Percentiles rank a stretch among this genome's conserved stretches.
These are phyloP conservation scores for Leptobrachium leishanense DNA, from an alignment of 2,113 vertebrate species.

Conservation along the genomic window DNA sequence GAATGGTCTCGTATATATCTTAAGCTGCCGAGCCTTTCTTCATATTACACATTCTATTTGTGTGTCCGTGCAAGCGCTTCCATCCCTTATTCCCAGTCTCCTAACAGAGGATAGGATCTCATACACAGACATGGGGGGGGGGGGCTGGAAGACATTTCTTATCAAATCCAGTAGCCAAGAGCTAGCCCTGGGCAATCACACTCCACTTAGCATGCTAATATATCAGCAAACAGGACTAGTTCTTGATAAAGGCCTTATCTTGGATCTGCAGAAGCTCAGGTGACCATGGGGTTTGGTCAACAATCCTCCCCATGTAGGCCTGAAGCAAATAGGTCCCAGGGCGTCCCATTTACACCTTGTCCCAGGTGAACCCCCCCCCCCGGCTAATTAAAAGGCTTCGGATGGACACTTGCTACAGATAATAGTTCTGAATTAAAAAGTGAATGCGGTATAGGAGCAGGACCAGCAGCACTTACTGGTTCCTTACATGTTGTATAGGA, in stretches of 20 bases:
- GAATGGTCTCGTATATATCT: no score
- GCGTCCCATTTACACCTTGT: background rate
- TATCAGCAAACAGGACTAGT: background rate
- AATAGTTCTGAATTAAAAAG: background rate
- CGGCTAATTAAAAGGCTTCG: background rate
- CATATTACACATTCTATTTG: no score
- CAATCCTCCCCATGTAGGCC: background rate
- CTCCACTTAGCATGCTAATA: constrained; percentile 8
- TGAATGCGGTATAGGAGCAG: background rate
- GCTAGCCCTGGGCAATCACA: background rate
- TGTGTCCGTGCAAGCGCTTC: no score
- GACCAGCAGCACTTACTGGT: background rate
- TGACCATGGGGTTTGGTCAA: background rate
- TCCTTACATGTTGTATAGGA: background rate
- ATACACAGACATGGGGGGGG: constrained; percentile 8
- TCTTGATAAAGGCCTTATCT: background rate
- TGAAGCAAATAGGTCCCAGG: background rate
- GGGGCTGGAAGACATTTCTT: background rate
- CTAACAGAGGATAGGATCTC: background rate
- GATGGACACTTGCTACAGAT: background rate
- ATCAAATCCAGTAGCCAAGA: constrained; percentile 16
- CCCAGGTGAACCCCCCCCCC: background rate
- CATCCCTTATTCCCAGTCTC: background rate
- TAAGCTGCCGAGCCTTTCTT: no score
- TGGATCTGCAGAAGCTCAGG: background rate